These are phyloP conservation scores for Hozukius guyotensis DNA, from an alignment of 2,797 vertebrate species.

Conservation along the genomic window DNA sequence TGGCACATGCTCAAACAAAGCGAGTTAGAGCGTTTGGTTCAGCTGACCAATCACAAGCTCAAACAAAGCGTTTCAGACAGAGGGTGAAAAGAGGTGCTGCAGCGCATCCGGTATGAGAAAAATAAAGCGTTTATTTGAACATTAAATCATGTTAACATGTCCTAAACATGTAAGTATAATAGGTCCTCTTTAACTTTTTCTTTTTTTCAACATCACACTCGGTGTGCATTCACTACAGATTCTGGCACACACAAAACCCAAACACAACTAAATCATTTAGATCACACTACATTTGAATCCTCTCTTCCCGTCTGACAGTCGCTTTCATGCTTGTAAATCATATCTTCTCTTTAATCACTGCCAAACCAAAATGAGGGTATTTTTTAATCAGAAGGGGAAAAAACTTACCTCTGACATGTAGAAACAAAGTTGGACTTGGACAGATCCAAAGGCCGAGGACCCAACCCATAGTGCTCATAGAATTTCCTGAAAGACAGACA, in stretches of 20 bases:
- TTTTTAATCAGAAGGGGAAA: background rate
- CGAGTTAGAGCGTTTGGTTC: too few relatives aligned
- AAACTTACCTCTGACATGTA: constrained; percentile 86
- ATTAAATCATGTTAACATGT: too few relatives aligned
- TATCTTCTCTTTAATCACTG: background rate
- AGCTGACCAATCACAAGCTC: too few relatives aligned
- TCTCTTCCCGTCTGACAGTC: background rate
- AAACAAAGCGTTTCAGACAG: too few relatives aligned
- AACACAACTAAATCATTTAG: background rate
- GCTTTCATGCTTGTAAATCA: background rate
- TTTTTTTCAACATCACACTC: background rate
- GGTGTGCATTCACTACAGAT: background rate
- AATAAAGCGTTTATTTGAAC: too few relatives aligned
- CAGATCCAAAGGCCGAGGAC: constrained; percentile 85
- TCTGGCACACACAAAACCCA: background rate
- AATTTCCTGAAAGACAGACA: constrained; percentile 84
- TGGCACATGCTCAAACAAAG: too few relatives aligned
- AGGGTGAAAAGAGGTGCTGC: too few relatives aligned
- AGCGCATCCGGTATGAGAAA: too few relatives aligned
- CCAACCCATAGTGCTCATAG: constrained; percentile 84
- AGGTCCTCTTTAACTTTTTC: background rate
- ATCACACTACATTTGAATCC: background rate
- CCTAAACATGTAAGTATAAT: too few relatives aligned
- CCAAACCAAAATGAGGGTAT: background rate
- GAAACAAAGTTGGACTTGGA: constrained; percentile 85